Percentiles rank a stretch among this genome's conserved stretches.
phyloP scores from a whole-genome alignment of 2,797 vertebrate genomes.

The Coracias cyanogaster region DNA sequence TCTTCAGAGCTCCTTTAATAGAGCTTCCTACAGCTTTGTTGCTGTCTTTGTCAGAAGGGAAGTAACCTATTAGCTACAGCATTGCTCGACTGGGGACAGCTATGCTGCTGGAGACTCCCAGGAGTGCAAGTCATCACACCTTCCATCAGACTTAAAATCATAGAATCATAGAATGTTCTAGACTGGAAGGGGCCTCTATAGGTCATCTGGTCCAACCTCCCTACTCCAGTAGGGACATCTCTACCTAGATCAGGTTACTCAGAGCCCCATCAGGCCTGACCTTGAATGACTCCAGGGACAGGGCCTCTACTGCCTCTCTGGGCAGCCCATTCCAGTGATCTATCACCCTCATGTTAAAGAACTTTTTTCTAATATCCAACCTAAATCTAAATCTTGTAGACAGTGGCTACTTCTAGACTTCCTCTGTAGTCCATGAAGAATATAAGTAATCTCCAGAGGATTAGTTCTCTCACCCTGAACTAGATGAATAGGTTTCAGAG shows the following conservation, averaged over 20 bases:
- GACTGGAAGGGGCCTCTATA: no score
- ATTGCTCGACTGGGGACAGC: not conserved
- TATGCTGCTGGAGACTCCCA: not conserved
- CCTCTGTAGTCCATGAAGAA: not conserved
- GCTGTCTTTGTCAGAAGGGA: not conserved
- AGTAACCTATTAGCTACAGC: not conserved
- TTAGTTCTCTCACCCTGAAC: not conserved
- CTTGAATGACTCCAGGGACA: no score
- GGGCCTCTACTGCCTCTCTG: no score
- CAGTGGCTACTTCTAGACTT: not conserved
- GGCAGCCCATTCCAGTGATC: no score
- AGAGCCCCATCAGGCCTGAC: no score
- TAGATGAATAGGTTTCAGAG: not conserved
- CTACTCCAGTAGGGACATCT: no score
- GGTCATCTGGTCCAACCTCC: no score
- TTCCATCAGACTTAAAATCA: not conserved
- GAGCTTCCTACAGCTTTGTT: not conserved
- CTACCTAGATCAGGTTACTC: no score
- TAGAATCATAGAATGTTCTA: no score
- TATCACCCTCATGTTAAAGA: no score
- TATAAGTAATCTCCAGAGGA: not conserved
- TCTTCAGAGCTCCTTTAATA: not conserved
- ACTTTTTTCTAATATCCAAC: no score
- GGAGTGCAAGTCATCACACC: not conserved
- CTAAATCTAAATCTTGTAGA: not conserved